phyloP scores from a whole-genome alignment of 2,888 invertebrate species.

The Rhagium mordax region DNA sequence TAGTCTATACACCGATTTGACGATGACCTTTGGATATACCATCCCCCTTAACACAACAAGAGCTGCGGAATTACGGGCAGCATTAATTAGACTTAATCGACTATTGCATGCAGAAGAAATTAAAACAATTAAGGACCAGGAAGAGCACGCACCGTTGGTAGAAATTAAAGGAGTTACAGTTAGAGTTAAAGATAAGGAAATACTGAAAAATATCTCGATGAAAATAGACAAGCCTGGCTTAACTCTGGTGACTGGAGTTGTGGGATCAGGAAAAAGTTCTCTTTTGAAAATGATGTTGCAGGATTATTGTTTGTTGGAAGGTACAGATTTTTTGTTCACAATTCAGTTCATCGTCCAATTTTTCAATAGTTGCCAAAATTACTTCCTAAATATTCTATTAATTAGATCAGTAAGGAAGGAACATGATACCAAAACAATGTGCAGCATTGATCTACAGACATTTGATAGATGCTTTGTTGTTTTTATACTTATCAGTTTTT shows the following conservation, averaged over 20 bases:
- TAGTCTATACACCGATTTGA: conserved; percentile 40
- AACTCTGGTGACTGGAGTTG: conserved; percentile 75
- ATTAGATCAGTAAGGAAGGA: no score
- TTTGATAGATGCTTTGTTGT: no score
- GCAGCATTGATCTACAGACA: no score
- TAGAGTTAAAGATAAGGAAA: conserved; percentile 53
- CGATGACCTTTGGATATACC: conserved; percentile 41
- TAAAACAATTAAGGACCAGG: background rate
- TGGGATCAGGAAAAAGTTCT: conserved; percentile 77
- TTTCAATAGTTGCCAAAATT: no score
- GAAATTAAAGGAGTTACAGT: conserved; percentile 36
- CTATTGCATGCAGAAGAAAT: conserved; percentile 44
- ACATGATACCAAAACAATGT: no score
- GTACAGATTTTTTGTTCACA: no score
- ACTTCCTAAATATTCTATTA: no score
- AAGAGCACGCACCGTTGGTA: conserved; percentile 1
- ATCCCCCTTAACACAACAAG: conserved; percentile 46
- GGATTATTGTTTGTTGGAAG: conserved; percentile 66
- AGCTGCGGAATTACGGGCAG: conserved; percentile 47
- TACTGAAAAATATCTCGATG: conserved; percentile 68
- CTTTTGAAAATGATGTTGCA: conserved; percentile 66
- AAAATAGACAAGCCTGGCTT: conserved; percentile 66
- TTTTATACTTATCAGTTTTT: no score
- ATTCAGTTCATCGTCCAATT: no score
- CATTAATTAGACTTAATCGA: conserved; percentile 43